Evolutionary conservation across 2,888 invertebrate species (phyloP), one percentile per base, ranked within the genome.

Genomic region (Aporophyla lueneburgensis): DNA sequence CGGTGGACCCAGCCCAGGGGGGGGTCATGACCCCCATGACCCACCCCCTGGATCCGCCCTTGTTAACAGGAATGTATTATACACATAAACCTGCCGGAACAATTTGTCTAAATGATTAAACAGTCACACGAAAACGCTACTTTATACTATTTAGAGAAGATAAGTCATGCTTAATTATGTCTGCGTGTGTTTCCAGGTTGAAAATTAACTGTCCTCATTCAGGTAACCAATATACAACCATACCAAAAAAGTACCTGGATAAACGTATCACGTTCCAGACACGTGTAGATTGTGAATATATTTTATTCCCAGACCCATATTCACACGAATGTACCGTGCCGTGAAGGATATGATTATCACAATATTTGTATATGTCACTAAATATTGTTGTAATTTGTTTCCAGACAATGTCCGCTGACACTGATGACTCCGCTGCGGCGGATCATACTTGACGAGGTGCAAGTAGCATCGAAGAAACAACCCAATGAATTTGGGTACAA

Each of bases 351-450:
- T 49, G 54, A 46, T 67, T 33, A 43, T 12, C 33, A 33, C 16
- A 49, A 40, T 63, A 54, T 71, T 84, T 68, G 49, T 40, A 67
- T 63, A 46, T 67, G 14, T 40, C 46, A 81, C 56, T 69, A 40
- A 78, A 82, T 80, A 62, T 78, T 74, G 40, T 79, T 78, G 58
- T 82, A 81, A 61, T 86, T 87, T 80, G 46, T 90, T 95, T 93
- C 59, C 97, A 98, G 98, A 96, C 97, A 97, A 96, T 98, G 98
- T 91, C 98, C 98, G 59, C 95, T 96, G 87, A 97, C 97, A 91
- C 95, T 98, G 89, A 95, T 98, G 93, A 97, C 97, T 71, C 97
- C 97, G 84, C 95, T 98, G 71, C 97, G 97, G 87, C 97, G 97
- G 93, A 97, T 97, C 84, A 97, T 98, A 78, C 97, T 98, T 88